Conservation (phyloP, 2,888 invertebrate genomes). For the Euplagia quadripunctaria region DNA sequence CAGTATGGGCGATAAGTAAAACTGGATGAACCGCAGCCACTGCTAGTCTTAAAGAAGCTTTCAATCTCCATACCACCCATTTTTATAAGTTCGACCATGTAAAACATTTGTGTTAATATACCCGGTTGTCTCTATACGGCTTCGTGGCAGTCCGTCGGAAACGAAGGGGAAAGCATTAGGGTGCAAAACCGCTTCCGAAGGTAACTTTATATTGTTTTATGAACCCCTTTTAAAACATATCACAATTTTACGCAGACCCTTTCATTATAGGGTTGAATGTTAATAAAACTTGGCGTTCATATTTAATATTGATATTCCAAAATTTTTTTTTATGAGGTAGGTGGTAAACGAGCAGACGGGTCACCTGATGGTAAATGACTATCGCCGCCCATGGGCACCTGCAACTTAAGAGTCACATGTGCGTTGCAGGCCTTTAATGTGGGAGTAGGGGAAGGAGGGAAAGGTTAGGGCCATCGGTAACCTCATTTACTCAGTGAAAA, state of each 20-base stretch:
- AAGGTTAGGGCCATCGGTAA: too few species aligned
- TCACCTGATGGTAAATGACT: too few species aligned
- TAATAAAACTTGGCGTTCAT: neutral
- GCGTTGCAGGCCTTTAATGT: too few species aligned
- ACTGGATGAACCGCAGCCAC: neutral
- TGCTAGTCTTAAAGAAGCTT: neutral
- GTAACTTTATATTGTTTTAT: slow-evolving; percentile 38
- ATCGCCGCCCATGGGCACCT: too few species aligned
- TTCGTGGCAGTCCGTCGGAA: slow-evolving; percentile 44
- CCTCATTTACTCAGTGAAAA: too few species aligned
- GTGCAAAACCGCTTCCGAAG: slow-evolving; percentile 37
- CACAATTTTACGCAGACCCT: slow-evolving; percentile 12
- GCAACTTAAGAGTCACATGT: too few species aligned
- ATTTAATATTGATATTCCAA: neutral
- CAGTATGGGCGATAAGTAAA: neutral
- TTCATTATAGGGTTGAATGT: slow-evolving; percentile 14
- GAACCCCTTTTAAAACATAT: slow-evolving; percentile 36
- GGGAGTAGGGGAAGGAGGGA: too few species aligned
- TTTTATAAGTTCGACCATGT: slow-evolving; percentile 22
- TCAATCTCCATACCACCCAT: neutral
- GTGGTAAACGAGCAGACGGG: too few species aligned
- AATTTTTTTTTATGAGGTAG: too few species aligned
- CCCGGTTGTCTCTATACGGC: slow-evolving; percentile 36
- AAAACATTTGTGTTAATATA: slow-evolving; percentile 31
- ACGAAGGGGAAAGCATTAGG: slow-evolving; percentile 28